Evolutionary conservation across 2,797 vertebrate genomes (phyloP).

Genomic region (Pipistrellus kuhlii): DNA sequence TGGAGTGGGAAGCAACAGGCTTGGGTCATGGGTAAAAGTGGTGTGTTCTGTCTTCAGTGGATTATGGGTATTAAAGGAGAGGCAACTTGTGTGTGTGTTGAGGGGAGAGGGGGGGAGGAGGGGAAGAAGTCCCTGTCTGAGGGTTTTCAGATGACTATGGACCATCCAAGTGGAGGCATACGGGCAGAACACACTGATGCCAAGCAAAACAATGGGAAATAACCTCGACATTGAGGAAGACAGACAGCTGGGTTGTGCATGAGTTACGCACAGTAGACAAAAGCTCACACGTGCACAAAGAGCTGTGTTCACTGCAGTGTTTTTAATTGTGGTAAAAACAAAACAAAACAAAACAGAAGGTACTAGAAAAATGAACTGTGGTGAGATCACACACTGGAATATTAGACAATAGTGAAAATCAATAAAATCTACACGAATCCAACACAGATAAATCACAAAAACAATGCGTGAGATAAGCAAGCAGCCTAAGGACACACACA

Average conservation of each 20-base stretch:
- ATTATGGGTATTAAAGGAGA: background rate
- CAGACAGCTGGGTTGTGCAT: background rate
- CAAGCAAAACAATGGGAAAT: background rate
- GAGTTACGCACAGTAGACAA: background rate
- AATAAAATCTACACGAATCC: background rate
- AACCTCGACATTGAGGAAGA: background rate
- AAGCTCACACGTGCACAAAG: background rate
- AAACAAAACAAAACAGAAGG: background rate
- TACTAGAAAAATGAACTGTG: background rate
- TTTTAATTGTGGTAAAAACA: background rate
- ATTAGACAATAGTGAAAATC: background rate
- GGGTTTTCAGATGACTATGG: background rate
- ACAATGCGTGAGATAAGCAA: background rate
- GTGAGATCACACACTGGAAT: background rate
- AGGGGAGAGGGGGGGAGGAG: rapidly evolving
- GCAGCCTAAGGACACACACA: background rate
- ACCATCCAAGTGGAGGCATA: background rate
- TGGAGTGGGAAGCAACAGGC: background rate
- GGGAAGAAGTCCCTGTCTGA: background rate
- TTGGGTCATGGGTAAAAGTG: background rate
- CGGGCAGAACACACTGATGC: background rate
- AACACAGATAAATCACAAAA: background rate
- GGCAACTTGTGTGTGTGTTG: too few relatives aligned
- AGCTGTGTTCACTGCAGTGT: background rate
- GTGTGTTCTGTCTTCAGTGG: background rate